Base-by-base conservation (phyloP, 2,888 invertebrate genomes). In the Hanleya hanleyi region DNA sequence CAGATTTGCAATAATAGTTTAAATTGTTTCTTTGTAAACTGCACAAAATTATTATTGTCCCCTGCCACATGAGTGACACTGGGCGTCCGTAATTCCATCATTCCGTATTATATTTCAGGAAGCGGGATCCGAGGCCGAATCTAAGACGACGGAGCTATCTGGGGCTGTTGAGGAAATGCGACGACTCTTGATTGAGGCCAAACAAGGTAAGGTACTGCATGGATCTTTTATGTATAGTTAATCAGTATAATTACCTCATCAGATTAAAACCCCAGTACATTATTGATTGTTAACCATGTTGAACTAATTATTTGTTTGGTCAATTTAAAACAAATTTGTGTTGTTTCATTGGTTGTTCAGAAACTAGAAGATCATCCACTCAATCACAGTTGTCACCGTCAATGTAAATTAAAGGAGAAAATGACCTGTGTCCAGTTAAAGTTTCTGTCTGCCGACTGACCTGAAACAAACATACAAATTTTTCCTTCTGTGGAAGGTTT, bases 71-170 rank as follows among this genome's bases (percentile, higher is more conserved):
- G n/a, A n/a, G n/a, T n/a, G n/a, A n/a, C n/a, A n/a, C n/a, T n/a
- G n/a, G 47, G n/a, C 18, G 47, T 41, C 9, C 47, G n/a, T 41
- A 41, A n/a, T n/a, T n/a, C n/a, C 18, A 41, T n/a, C n/a, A n/a
- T 65, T n/a, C n/a, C n/a, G n/a, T n/a, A n/a, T n/a, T n/a, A n/a
- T n/a, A n/a, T 72, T 81, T 4, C 73, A 91, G 90, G 80, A 78
- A 37, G 85, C 95, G 91, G 93, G 94, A 83, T 95, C 95, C 79
- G 96, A 96, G 86, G 93, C 94, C 37, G 94, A 95, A 80, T 92
- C 93, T 35, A 95, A 96, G 91, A 94, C 94, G 2, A 93, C 94
- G 73, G 96, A 97, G 90, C 91, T 97, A 65, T 93, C 94, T 50
- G 93, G 94, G 76, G 96, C 95, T 12, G 94, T 96, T 41, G 92